Evolutionary conservation across 2,113 vertebrate species (phyloP), one percentile per base, ranked within the genome.

Genomic region (Petrocephalus zakoni): DNA sequence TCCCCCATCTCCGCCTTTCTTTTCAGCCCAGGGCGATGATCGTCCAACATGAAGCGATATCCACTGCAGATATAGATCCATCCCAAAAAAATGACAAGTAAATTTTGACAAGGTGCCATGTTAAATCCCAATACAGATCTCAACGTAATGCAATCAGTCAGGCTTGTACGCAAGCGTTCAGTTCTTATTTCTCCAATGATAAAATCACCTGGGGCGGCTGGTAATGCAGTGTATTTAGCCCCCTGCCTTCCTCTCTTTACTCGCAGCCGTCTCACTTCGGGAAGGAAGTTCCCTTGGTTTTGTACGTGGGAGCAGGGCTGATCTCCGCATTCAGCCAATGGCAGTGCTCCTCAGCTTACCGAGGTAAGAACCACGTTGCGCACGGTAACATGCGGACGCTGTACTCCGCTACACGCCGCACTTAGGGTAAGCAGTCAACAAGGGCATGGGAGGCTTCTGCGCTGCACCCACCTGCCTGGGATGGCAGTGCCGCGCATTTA

Each of bases 21-120:
- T 47, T 91, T 90, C 64, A 93, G 90, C 58, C 90, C 93, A 29
- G 87, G 72, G 58, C 93, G 72, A 90, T 87, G 89, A 21, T 94
- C 92, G 22, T 94, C 92, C 34, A 89, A 92, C 90, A 91, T 90
- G 56, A 96, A 96, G 52, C 94, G 95, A 61, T 87, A 94, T 88
- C 94, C 96, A 91, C 94, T 90, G 93, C 93, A 94, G 87, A 95
- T 88, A 89, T 94, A 95, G 90, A 94, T 93, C 95, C 96, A 97
- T 88, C 95, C 94, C 90, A 96, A 94, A 56, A 97, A 95, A 90
- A 97, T 91, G 47, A 93, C 89, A 78, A 96, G 89, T 85, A 94
- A 37, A 87, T 92, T 93, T 37, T 89, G 90, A 84, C 81, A 90
- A 8, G 92, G 83, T 61, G 95, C 96, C 98, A 98, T 98, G 89